These are phyloP conservation scores for Grapholita molesta DNA, from an alignment of 1,140 invertebrate species.

Conservation along the genomic window DNA sequence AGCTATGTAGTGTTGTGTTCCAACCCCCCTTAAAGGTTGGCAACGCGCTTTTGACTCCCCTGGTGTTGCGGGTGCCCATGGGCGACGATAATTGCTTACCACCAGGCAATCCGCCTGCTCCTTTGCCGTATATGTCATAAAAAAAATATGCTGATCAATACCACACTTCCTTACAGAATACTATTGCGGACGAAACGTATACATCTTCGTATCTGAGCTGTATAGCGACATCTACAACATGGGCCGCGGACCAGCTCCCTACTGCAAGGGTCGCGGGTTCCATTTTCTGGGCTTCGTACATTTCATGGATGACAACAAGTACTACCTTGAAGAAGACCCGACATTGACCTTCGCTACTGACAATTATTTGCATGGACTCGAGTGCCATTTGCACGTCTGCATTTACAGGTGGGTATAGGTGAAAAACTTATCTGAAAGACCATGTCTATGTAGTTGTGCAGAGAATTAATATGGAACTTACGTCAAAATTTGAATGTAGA, in stretches of 20 bases:
- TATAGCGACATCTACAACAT: slow-evolving; percentile 69
- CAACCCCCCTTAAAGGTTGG: too few relatives aligned
- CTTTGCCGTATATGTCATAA: not conserved
- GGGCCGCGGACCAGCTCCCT: slow-evolving; percentile 50
- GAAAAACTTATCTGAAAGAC: too few relatives aligned
- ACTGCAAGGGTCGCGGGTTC: slow-evolving; percentile 57
- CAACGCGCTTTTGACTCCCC: too few relatives aligned
- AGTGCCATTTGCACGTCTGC: slow-evolving; percentile 61
- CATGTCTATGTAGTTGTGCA: too few relatives aligned
- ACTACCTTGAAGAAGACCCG: slow-evolving; percentile 63
- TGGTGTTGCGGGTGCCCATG: too few relatives aligned
- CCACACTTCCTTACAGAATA: slow-evolving; percentile 63
- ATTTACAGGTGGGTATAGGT: slow-evolving; percentile 66
- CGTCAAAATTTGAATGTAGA: too few relatives aligned
- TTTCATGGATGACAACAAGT: slow-evolving; percentile 57
- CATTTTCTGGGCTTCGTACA: slow-evolving; percentile 66
- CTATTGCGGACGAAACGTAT: slow-evolving; percentile 66
- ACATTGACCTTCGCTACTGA: slow-evolving; percentile 55
- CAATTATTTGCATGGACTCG: slow-evolving; percentile 64
- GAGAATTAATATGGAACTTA: too few relatives aligned
- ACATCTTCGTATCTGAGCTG: slow-evolving; percentile 63
- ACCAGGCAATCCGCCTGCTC: not conserved
- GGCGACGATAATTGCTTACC: too few relatives aligned
- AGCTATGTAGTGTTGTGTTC: too few relatives aligned
- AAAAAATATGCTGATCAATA: too few relatives aligned